These are phyloP conservation scores for Butorides virescens DNA, from an alignment of 2,113 vertebrate species.

Conservation along the genomic window DNA sequence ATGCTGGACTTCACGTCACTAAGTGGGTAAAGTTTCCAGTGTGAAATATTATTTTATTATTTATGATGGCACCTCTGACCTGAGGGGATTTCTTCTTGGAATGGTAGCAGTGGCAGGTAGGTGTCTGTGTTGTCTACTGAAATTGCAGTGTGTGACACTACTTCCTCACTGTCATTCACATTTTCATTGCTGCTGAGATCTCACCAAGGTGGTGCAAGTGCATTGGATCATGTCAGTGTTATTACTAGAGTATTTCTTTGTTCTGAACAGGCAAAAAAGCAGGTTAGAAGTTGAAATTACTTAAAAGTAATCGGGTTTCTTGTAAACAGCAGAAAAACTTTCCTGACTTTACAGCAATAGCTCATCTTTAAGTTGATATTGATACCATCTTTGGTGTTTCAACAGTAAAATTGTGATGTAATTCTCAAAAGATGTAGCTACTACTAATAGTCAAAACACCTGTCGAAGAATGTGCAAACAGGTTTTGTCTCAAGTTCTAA, in stretches of 20 bases:
- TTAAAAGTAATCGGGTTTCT: neutral
- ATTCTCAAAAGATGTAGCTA: neutral
- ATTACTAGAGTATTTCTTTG: neutral
- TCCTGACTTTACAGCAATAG: neutral
- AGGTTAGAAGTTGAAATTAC: neutral
- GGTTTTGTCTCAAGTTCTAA: neutral
- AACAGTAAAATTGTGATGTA: neutral
- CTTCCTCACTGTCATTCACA: neutral
- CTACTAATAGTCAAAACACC: neutral
- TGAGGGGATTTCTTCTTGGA: neutral
- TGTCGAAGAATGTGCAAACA: neutral
- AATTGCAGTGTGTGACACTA: neutral
- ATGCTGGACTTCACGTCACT: neutral
- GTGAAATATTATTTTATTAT: neutral
- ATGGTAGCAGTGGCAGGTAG: neutral
- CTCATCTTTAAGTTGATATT: neutral
- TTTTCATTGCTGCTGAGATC: neutral
- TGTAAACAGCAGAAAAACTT: neutral
- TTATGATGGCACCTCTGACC: neutral
- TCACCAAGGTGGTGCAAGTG: neutral
- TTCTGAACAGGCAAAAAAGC: neutral
- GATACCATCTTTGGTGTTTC: neutral
- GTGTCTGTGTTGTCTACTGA: neutral
- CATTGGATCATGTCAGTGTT: neutral
- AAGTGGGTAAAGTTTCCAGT: neutral